Conservation (phyloP, 2,888 invertebrate species). For the Clostera curtula region DNA sequence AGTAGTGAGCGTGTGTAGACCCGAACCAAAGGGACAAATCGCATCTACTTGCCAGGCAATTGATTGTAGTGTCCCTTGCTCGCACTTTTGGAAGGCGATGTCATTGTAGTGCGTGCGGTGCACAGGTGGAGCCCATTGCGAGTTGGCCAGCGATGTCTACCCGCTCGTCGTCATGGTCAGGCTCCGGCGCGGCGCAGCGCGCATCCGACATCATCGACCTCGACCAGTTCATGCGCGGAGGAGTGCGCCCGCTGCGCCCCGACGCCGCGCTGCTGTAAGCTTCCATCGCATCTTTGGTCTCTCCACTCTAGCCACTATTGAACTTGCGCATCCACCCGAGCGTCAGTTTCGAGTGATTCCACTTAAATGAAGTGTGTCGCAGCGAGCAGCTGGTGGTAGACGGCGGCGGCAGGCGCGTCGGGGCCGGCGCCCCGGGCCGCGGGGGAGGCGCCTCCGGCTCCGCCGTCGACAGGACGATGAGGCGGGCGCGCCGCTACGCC, state of each 20-base stretch:
- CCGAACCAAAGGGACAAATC: too few relatives aligned
- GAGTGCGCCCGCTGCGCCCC: constrained; percentile 30
- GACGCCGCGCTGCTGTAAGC: constrained; percentile 3
- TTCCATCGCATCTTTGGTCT: too few relatives aligned
- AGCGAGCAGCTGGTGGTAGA: constrained; percentile 48
- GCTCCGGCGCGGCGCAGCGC: constrained; percentile 19
- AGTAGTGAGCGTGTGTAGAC: too few relatives aligned
- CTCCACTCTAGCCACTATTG: too few relatives aligned
- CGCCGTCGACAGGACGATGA: constrained; percentile 3
- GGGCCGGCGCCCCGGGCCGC: constrained; percentile 8
- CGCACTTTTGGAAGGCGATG: too few relatives aligned
- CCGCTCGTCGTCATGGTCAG: constrained; percentile 28
- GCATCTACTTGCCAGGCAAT: too few relatives aligned
- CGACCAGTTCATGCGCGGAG: constrained; percentile 54
- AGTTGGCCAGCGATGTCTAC: constrained; percentile 25
- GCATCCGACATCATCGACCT: constrained; percentile 54
- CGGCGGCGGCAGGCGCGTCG: constrained; percentile 38
- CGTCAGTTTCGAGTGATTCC: too few relatives aligned
- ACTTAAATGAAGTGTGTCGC: too few relatives aligned
- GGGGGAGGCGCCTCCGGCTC: constrained; percentile 7
- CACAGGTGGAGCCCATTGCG: not conserved
- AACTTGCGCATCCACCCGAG: too few relatives aligned
- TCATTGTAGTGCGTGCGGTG: too few relatives aligned
- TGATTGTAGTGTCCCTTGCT: too few relatives aligned
- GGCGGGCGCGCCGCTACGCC: constrained; percentile 13